Evolutionary conservation across 2,888 invertebrate species (phyloP), one percentile per base, ranked within the genome.

Genomic region (Kuschelorhynchus macadamiae): DNA sequence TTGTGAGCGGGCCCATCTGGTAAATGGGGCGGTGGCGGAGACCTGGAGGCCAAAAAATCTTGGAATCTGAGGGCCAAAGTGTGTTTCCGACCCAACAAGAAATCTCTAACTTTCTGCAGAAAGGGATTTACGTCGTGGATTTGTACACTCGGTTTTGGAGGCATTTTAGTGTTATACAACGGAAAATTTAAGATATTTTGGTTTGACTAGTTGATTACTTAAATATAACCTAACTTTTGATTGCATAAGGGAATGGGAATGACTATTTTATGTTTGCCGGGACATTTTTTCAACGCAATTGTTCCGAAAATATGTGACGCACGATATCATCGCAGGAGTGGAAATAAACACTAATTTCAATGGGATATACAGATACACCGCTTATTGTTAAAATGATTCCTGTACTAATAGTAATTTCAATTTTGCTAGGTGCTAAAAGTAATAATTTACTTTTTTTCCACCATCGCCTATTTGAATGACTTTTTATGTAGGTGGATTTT

Each of bases 1-100:
- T 90, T 89, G 83, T 94, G 93, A 25, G 91, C 86, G 1, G 93
- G 91, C 8, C 96, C 97, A 70, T 90, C 93, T 16, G 95, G 97
- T 53, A 96, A 81, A 60, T 87, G 82, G 46, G 96, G 97, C 12
- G 86, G 91, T 18, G 95, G 95, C 80, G 94, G 95, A 56, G 92
- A 92, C 76, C 97, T 90, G 4, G 89, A 85, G 1, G 93, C 85
- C 39, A 92, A 11, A 2, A 85, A 82, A 32, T 91, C 89, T 71
- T 89, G 88, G 77, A 90, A 94, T 74, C 76, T 66, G 46, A 93
- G 79, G 0, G 91, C 80, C 57, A 80, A 72, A 0, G 78, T 81
- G 55, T 81, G 82, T 65, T 78, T 83, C 88, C 92, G 77, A 20
- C 92, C 92, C n/a, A 92, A 82, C 12, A 92, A 83, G 75, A 92